Base-by-base conservation (phyloP, 2,113 vertebrate genomes). In the Dolichallabes microphthalmus region DNA sequence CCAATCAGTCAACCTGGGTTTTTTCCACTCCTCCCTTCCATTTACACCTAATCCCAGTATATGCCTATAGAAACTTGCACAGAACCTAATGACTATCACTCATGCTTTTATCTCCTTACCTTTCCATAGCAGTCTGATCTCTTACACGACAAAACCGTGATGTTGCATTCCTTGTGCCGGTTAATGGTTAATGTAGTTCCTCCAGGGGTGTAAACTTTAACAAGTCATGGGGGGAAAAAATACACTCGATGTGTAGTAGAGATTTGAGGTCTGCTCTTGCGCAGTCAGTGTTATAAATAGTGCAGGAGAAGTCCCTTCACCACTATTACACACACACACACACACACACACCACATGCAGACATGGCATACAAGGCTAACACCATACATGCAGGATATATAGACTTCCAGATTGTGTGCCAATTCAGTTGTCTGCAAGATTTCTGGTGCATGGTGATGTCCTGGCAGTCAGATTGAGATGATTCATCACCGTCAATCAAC, bases 251-350 rank as follows among this genome's bases (percentile, higher is more conserved):
- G 61, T 32, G 35, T 22, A 53, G 50, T 27, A 22, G 76, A 58
- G 4, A 20, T 20, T 3, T 20, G 27, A 35, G 53, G 27, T 78
- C 52, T 69, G 30, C 66, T 35, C 66, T 20, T 32, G 6, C 20
- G 52, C 2, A 50, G 80, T 53, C 14, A 27, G 60, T 27, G 80
- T 53, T 82, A 82, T 68, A 82, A 82, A 68, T 82, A 82, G 80
- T 82, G 45, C n/a, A 27, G 27, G 2, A 27, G 25, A 64, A 30
- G 52, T 68, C 61, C 60, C 61, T 30, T 35, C 71, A 74, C 39
- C 19, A 39, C 68, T 9, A 3, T 9, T 45, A 75, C 25, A 17
- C 73, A 71, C 50, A 53, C 75, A 77, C 75, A 30, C 52, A 57
- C 75, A 57, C 75, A 57, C 52, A 32, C n/a, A 25, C 71, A 50